Base-by-base conservation (phyloP, 2,113 vertebrate species). In the Pogona vitticeps region DNA sequence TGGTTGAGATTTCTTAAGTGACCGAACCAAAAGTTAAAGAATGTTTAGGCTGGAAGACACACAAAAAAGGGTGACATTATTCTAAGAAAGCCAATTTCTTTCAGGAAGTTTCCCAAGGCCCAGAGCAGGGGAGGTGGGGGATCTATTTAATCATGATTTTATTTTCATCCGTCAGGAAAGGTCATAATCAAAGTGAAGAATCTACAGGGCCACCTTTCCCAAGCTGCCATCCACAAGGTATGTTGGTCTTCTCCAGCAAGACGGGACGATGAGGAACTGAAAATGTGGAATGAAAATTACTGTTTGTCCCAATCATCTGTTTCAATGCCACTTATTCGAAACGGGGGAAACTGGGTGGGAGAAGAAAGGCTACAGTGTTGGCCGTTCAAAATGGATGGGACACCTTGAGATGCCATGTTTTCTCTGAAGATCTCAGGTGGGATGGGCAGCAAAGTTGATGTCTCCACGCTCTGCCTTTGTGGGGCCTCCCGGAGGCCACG, bases 31-130 rank as follows among this genome's bases (percentile, higher is more conserved):
- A 2, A 28, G 61, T 86, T 20, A 20, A 82, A 76, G 88, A 89
- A 76, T 59, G 78, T 10, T 85, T 86, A 68, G 80, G 73, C 89
- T 89, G 90, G 92, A 92, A 95, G 92, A 94, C 23, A 2, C 87
- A 70, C 80, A 58, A 3, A 7, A 68, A 61, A 18, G 59, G 28
- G 31, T 4, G 21, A 36, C 1, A 15, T 68, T 2, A 26, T 26
- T 26, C 63, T 65, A 26, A 28, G 21, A 65, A 23, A 28, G 63
- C 21, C 6, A 65, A 65, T 65, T 23, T 26, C 63, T 65, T 65
- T 26, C 28, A 26, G 21, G 15, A 65, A 26, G 21, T 26, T 65
- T 65, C 28, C 1, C 63, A 65, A 9, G 63, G 21, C 4, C 21
- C 63, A 65, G 3, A 65, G 28, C 21, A 65, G 63, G 63, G 28